phyloP scores from a whole-genome alignment of 2,888 invertebrate species.

The Himalopsyche anomala region DNA sequence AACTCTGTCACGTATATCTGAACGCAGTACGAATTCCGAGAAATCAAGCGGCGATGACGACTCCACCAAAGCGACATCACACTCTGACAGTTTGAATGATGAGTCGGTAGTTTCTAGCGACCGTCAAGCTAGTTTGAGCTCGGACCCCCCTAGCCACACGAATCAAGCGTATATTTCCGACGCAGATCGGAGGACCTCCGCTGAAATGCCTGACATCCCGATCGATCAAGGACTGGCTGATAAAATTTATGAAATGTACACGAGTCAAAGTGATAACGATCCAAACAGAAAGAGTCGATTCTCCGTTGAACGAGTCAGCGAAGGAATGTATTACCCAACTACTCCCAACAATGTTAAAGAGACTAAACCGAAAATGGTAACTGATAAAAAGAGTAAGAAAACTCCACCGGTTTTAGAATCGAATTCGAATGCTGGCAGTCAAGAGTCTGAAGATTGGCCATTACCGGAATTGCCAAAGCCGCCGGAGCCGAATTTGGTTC shows the following conservation, averaged over 20 bases:
- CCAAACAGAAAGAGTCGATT: conserved; percentile 67
- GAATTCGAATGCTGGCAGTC: conserved; percentile 78
- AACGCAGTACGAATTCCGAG: conserved; percentile 91
- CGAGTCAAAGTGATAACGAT: conserved; percentile 66
- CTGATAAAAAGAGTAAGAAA: conserved; percentile 54
- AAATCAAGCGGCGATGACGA: conserved; percentile 92
- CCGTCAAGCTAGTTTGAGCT: conserved; percentile 90
- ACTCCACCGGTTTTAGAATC: conserved; percentile 69
- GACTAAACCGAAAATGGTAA: conserved; percentile 57
- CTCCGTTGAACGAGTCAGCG: conserved; percentile 62
- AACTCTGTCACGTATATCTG: conserved; percentile 90
- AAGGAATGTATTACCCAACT: conserved; percentile 63
- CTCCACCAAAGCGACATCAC: conserved; percentile 89
- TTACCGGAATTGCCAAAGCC: conserved; percentile 81
- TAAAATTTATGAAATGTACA: conserved; percentile 78
- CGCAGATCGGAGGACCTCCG: conserved; percentile 86
- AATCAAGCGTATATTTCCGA: conserved; percentile 87
- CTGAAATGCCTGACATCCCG: conserved; percentile 90
- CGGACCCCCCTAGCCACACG: conserved; percentile 87
- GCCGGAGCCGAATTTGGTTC: neutral
- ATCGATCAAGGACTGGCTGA: conserved; percentile 81
- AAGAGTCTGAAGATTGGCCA: conserved; percentile 87
- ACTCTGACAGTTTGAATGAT: conserved; percentile 90
- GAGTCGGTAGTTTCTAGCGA: conserved; percentile 90
- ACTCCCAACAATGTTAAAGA: conserved; percentile 53